These are phyloP conservation scores for Exocentrus adspersus DNA, from an alignment of 2,888 invertebrate species.

Conservation along the genomic window DNA sequence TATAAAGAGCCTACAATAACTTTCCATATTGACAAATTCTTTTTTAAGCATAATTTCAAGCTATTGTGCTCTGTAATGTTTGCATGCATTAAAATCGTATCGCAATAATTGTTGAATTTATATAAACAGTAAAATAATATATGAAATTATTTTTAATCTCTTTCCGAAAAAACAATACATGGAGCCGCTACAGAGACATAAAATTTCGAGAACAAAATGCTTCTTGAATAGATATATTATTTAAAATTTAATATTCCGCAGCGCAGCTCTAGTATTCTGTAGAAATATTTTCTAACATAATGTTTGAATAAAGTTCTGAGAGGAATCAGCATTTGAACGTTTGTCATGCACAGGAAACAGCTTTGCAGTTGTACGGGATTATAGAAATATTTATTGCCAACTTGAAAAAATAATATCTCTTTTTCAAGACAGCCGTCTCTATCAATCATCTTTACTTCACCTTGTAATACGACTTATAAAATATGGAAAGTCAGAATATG, in stretches of 20 bases:
- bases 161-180: no score
- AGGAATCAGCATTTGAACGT: neutral
- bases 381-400: neutral
- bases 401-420: neutral
- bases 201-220: no score
- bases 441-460: neutral
- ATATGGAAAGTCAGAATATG: neutral
- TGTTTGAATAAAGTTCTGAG: neutral
- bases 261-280: neutral
- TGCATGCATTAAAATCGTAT: no score
- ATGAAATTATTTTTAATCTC: no score
- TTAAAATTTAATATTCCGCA: neutral
- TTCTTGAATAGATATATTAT: no score
- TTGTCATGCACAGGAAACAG: neutral
- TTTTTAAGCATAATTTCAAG: no score
- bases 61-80: no score
- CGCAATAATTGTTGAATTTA: neutral
- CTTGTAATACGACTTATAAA: neutral
- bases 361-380: neutral
- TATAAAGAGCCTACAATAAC: no score
- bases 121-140: neutral
- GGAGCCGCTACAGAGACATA: no score
- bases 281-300: neutral
- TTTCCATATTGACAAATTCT: no score
- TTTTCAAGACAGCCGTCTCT: neutral